These are phyloP conservation scores for Macroramphosus scolopax DNA, from an alignment of 2,797 vertebrate genomes.

Conservation along the genomic window DNA sequence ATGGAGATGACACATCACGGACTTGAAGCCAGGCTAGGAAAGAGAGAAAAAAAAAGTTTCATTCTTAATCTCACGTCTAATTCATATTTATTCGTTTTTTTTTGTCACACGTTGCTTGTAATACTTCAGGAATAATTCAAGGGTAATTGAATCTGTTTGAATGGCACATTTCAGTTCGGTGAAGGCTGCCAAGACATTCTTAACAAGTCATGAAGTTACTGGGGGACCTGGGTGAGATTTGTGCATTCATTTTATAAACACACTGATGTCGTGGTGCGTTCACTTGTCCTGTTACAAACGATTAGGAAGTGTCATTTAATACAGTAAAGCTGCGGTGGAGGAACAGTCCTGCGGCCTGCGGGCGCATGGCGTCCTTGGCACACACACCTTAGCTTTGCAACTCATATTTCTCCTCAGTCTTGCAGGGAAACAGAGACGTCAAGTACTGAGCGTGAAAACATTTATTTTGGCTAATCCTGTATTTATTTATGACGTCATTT, in stretches of 20 bases:
- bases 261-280: background rate
- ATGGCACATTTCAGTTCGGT: background rate
- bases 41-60: no score
- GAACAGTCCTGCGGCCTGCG: slow-evolving; percentile 43
- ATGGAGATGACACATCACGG: slow-evolving; percentile 18
- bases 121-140: no score
- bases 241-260: no score
- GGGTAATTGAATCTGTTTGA: slow-evolving; percentile 3
- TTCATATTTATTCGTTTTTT: no score
- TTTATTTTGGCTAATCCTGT: background rate
- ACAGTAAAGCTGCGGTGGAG: slow-evolving; percentile 15
- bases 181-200: slow-evolving; percentile 6
- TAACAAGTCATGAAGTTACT: slow-evolving; percentile 1
- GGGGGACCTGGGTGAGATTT: background rate
- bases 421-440: background rate
- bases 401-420: slow-evolving; percentile 21
- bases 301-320: slow-evolving; percentile 35
- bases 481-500: background rate
- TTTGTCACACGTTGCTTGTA: no score
- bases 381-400: slow-evolving; percentile 33
- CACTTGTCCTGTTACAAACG: slow-evolving; percentile 11
- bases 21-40: no score
- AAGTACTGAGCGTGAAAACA: no score
- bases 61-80: no score
- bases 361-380: slow-evolving; percentile 52